Evolutionary conservation across 2,888 invertebrate genomes (phyloP).

Genomic region (Theristus sp.): DNA sequence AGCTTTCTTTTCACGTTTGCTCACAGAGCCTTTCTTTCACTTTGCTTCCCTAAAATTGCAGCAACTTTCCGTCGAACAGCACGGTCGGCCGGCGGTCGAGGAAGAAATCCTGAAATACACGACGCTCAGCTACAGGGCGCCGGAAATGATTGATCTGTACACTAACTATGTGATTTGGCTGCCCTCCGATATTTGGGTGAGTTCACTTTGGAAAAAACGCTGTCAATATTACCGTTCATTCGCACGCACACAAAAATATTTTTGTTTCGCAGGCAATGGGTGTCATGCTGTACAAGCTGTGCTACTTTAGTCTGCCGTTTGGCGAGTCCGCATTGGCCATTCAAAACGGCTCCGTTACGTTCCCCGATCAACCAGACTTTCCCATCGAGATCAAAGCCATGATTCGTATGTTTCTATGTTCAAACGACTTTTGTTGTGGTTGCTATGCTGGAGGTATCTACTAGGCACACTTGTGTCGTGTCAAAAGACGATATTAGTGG

Average conservation of each 20-base stretch:
- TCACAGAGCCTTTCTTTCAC: too few species aligned
- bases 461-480: too few species aligned
- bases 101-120: constrained; percentile 44
- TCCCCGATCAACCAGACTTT: constrained; percentile 49
- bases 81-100: constrained; percentile 14
- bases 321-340: constrained; percentile 80
- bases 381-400: constrained; percentile 50
- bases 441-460: too few species aligned
- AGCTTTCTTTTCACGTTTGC: neutral
- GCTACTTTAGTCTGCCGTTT: constrained; percentile 71
- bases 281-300: constrained; percentile 66
- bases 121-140: constrained; percentile 66
- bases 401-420: constrained; percentile 44
- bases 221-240: neutral
- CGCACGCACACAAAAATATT: neutral
- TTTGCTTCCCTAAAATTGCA: neutral
- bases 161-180: constrained; percentile 51
- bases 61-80: constrained; percentile 1
- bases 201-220: neutral
- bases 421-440: too few species aligned
- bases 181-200: constrained; percentile 21
- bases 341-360: constrained; percentile 63
- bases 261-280: constrained; percentile 51
- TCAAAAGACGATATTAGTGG: too few species aligned
- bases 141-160: constrained; percentile 83